Evolutionary conservation across 2,797 vertebrate species (phyloP), one percentile per base, ranked within the genome.

Genomic region (Tachyglossus aculeatus): DNA sequence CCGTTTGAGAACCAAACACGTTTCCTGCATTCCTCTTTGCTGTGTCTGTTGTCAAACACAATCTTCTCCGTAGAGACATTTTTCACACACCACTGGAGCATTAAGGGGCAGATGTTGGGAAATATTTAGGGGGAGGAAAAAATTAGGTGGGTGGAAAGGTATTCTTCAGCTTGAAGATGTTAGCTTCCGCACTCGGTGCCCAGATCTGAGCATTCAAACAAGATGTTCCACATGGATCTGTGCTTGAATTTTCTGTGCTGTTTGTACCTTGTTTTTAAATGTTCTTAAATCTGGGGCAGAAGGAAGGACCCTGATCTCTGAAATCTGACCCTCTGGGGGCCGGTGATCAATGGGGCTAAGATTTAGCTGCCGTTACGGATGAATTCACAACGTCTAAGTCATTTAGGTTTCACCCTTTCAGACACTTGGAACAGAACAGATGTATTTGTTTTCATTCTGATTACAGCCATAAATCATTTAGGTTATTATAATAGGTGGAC

Each of bases 1-100:
- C 67, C 55, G 71, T 87, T 86, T 75, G 77, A 78, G 81, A 87
- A 83, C 54, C 36, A 58, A 80, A 71, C 9, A 61, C 33, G 73
- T 44, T 1, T 51, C 50, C 61, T 63, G 65, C 85, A 87, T 80
- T 62, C 62, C 41, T 82, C 63, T 57, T 73, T 89, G 74, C 60
- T 74, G 78, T 81, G 82, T 77, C 80, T 76, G 37, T 65, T 73
- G 65, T 78, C 76, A 77, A 80, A 77, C 48, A 29, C 7, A 41
- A 70, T 71, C 56, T 68, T 66, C 51, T 22, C 47, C 84, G 76
- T 47, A 86, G 67, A 87, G 63, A 82, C 31, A 50, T 33, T 37
- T 65, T 77, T 73, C 61, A 68, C 71, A 71, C 32, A 56, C 74
- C 76, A 58, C 45, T 83, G 60, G 67, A 80, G 80, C 25, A 29